Evolutionary conservation across 2,797 vertebrate genomes (phyloP).

Genomic region (Pogoniulus pusillus): DNA sequence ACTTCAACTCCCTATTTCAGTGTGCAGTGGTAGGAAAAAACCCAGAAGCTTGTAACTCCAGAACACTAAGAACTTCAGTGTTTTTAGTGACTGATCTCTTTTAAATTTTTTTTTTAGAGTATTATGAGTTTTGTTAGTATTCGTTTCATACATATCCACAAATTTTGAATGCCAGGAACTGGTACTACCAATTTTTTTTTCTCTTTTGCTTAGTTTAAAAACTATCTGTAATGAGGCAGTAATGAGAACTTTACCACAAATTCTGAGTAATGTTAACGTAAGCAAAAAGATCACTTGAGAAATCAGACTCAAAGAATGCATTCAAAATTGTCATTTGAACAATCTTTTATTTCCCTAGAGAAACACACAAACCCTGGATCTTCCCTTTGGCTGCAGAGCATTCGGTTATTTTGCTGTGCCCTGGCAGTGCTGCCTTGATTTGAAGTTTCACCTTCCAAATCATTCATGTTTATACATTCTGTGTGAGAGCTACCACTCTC

Average conservation of each 20-base stretch:
- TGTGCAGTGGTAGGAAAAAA: not conserved
- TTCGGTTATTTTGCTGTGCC: not conserved
- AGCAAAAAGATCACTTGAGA: not conserved
- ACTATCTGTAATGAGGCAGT: not conserved
- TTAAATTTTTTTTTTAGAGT: not conserved
- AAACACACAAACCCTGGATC: not conserved
- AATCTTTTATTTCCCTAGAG: not conserved
- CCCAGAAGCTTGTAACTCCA: not conserved
- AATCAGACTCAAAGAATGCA: not conserved
- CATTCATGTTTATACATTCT: not conserved
- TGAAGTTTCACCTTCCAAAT: not conserved
- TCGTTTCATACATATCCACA: not conserved
- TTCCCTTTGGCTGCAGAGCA: not conserved
- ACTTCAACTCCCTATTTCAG: not conserved
- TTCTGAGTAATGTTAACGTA: not conserved
- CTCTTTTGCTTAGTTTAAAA: not conserved
- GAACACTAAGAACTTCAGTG: not conserved
- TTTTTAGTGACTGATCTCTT: not conserved
- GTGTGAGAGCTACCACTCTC: accelerated
- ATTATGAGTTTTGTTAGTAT: not conserved
- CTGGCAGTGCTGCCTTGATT: not conserved
- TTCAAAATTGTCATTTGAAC: not conserved
- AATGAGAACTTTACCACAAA: not conserved
- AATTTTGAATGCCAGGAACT: not conserved
- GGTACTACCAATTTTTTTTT: not conserved